Base-by-base conservation (phyloP, 2,113 vertebrate species). In the Rhinolophus sinicus region DNA sequence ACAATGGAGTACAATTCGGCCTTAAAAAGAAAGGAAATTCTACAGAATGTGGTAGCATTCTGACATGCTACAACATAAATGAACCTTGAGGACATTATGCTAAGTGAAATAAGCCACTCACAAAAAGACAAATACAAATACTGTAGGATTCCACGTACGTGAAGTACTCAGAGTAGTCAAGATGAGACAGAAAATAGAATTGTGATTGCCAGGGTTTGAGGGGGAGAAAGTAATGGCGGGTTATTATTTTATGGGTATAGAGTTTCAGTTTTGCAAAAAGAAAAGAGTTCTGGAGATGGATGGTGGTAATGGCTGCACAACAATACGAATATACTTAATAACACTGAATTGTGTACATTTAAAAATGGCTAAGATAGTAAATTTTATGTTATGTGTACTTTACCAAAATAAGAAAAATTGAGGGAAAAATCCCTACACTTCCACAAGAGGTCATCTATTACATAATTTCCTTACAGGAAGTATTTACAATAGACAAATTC, bases 51-150 rank as follows among this genome's bases (percentile, higher is more conserved):
- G 40, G 40, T 44, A 44, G 40, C 40, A 87, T 73, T 70, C 35
- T 64, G 35, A 89, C 14, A 76, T 52, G 70, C 72, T 50, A 72
- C 50, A 84, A 69, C 13, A n/a, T 52, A 47, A 28, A 69, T 62
- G 47, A 80, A 80, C 1, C 30, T 73, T 60, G 47, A 90, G 33
- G 15, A 65, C 8, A 47, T 65, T 35, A 90, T 22, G 21, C 24
- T 54, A 80, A 77, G n/a, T 75, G 58, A 75, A 93, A 80, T 88
- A 69, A 85, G 33, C 21, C 8, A 82, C 11, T 58, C 38, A 56
- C 56, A 93, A 85, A 78, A 67, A 85, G 54, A 77, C 90, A 88
- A 87, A 88, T 26, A 65, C 35, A 80, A 19, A n/a, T n/a, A n/a
- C n/a, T n/a, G n/a, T 70, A 65, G n/a, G 28, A 93, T n/a, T 87